Evolutionary conservation across 2,113 vertebrate species (phyloP).

Genomic region (Sylvilagus bachmani): DNA sequence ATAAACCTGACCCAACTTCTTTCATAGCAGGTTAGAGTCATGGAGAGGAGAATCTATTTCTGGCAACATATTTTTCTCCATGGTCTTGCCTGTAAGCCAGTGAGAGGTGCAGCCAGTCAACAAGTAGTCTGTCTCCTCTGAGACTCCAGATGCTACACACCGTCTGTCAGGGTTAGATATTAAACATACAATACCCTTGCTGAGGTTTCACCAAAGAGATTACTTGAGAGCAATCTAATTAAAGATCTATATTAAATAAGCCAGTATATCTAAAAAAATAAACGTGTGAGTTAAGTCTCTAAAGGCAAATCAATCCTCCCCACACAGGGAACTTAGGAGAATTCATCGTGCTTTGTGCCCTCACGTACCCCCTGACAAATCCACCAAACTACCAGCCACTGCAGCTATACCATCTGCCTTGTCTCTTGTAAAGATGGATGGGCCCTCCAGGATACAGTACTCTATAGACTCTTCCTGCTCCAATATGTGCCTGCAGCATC

Average conservation of each 20-base stretch:
- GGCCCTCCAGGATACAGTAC: rapidly evolving
- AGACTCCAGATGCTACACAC: not conserved
- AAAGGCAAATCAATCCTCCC: not conserved
- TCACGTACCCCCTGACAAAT: not conserved
- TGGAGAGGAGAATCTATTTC: not conserved
- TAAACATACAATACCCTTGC: constrained; percentile 7
- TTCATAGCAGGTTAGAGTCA: not conserved
- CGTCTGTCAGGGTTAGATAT: not conserved
- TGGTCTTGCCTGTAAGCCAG: not conserved
- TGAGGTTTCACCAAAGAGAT: not conserved
- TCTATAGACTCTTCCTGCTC: not conserved
- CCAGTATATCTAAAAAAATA: not conserved
- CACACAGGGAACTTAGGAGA: not conserved
- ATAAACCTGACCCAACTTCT: not conserved
- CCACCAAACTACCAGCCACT: not conserved
- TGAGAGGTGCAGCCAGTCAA: not conserved
- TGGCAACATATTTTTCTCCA: not conserved
- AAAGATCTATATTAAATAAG: constrained; percentile 8
- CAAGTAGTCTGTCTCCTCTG: not conserved
- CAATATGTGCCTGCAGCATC: not conserved
- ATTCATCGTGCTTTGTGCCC: not conserved
- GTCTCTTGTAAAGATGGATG: not conserved
- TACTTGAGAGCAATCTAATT: constrained; percentile 6
- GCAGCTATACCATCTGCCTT: not conserved
- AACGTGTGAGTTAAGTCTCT: not conserved